Evolutionary conservation across 2,113 vertebrate species (phyloP), one percentile per base, ranked within the genome.

Genomic region (Pomatostomus ruficeps): DNA sequence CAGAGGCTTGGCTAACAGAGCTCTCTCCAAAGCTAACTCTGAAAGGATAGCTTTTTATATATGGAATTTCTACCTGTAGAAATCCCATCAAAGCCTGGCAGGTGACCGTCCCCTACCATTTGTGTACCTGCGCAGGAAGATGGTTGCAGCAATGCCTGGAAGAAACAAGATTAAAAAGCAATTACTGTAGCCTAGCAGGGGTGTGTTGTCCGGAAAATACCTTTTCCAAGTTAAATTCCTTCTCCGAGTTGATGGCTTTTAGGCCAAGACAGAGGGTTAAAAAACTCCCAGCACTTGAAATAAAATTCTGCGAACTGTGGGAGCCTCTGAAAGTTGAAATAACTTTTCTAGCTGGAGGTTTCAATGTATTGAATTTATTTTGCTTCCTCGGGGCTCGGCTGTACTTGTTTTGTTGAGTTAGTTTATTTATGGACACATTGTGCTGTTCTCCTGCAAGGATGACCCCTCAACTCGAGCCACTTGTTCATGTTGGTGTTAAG

Each of bases 21-120:
- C 0, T 0, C 6, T 49, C 45, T 57, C 31, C 33, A 24, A 18
- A 68, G n/a, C 59, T 12, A 16, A 14, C 43, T 40, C 24, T 80
- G 36, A 28, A 61, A 74, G 24, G 8, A 1, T 45, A 2, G 22
- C 0, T 68, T 10, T 26, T 48, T 76, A 31, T 2, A 13, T 16
- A 29, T 31, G 42, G 46, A 36, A 31, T 88, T 62, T 76, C 21
- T 45, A 6, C 40, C 12, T 16, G n/a, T 40, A 7, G 14, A 12
- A n/a, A n/a, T n/a, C 20, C 2, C 2, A 4, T 58, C 1, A 2
- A 46, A 74, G 38, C 46, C 52, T 74, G 38, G 15, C 33, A n/a
- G 33, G 29, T 61, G 7, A 33, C 31, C 8, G 0, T 51, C 46
- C 61, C 68, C 55, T 43, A 5, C 31, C 16, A 0, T n/a, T 52